Evolutionary conservation across 2,113 vertebrate species (phyloP).

Genomic region (Trematocara variabile): DNA sequence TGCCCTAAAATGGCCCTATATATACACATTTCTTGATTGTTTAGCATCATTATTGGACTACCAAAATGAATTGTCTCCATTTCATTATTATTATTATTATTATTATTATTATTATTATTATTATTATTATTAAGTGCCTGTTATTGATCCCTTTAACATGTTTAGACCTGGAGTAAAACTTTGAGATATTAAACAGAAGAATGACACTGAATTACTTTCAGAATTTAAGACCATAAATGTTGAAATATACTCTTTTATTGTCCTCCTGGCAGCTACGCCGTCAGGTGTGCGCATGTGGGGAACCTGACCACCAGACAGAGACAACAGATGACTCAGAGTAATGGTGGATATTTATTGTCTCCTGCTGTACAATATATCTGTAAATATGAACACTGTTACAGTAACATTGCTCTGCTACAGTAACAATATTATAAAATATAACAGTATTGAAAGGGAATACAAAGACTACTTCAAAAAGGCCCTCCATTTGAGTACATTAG

Average conservation of each 20-base stretch:
- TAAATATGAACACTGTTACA: slow-evolving; percentile 68
- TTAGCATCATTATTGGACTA: slow-evolving; percentile 29
- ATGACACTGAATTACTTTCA: slow-evolving; percentile 22
- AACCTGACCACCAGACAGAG: slow-evolving; percentile 12
- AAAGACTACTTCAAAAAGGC: slow-evolving; percentile 43
- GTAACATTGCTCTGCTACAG: slow-evolving; percentile 54
- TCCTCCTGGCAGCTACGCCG: slow-evolving; percentile 1
- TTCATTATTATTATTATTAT: background rate
- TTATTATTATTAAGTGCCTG: slow-evolving; percentile 79
- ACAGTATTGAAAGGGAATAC: slow-evolving; percentile 45
- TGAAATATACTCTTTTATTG: slow-evolving; percentile 15
- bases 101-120: slow-evolving; percentile 35
- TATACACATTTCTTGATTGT: background rate
- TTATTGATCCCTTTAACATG: slow-evolving; percentile 80
- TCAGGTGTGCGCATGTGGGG: slow-evolving; percentile 51
- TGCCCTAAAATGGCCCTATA: background rate
- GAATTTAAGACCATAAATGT: slow-evolving; percentile 16
- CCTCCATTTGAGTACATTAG: slow-evolving; percentile 53
- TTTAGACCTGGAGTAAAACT: slow-evolving; percentile 42
- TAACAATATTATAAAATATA: slow-evolving; percentile 63
- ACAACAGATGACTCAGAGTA: background rate
- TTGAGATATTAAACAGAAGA: slow-evolving; percentile 22
- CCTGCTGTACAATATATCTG: slow-evolving; percentile 58
- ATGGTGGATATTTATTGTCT: slow-evolving; percentile 26
- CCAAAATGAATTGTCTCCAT: slow-evolving; percentile 28